Base-by-base conservation (phyloP, 1,140 invertebrate genomes). In the Drosophila asahinai region DNA sequence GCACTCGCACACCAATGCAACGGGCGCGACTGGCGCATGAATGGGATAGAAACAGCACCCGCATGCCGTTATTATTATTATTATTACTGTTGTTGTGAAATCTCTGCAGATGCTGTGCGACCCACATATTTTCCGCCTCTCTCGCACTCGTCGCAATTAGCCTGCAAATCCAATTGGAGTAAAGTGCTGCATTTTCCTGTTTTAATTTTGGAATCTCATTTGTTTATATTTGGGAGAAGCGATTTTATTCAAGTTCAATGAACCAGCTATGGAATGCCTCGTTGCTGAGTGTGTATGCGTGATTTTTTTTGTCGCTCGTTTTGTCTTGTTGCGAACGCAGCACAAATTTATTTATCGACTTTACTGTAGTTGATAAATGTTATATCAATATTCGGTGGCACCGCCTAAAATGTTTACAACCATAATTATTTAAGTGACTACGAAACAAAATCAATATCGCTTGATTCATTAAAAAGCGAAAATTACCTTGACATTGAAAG, bases 401-500 rank as follows among this genome's bases (percentile, higher is more conserved):
- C 30, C 42, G 51, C 47, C 27, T 30, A 54, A 81, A 75, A 67
- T 74, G 45, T 81, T 78, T 79, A 72, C 73, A 40, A 25, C 33
- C 25, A 54, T 64, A 52, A 62, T 79, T 79, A 62, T 67, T 64
- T 43, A 73, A 64, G 62, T 58, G 49, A 27, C 51, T 77, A 38
- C 59, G 67, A 47, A 79, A 68, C 36, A 57, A 38, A 40, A 48
- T 11, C 12, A 38, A 55, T 40, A n/a, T 72, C 19, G 81, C 52
- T 54, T 52, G 51, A 43, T 57, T 68, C 45, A 25, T 55, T 70
- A 57, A 70, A 48, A 19, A 49, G 49, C 75, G 42, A 79, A 55
- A 66, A 68, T 81, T 80, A 80, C 86, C 86, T 90, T 90, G 86
- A 90, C 86, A 90, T 90, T 90, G 86, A 90, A 59, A 72, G 57